Conservation (phyloP, 92 coral and sea anemone species). For the Meandrina meandrites region DNA sequence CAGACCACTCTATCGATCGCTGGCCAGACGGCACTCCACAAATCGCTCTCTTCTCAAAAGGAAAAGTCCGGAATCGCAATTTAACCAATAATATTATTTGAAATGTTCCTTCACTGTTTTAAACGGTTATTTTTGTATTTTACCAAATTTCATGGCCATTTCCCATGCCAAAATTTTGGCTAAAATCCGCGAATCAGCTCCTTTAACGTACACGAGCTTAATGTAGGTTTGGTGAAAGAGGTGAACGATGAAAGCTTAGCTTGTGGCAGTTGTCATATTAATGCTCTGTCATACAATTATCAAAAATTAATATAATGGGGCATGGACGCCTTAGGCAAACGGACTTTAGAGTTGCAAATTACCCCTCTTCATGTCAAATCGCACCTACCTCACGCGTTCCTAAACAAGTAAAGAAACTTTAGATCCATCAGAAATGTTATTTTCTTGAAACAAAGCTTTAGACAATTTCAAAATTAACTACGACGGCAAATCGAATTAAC, state of each 20-base stretch:
- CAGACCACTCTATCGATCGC: too few relatives aligned
- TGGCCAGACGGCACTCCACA: too few relatives aligned
- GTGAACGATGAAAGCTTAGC: constrained; percentile 11
- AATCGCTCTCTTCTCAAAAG: too few relatives aligned
- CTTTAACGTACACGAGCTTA: too few relatives aligned
- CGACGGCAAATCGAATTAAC: not conserved
- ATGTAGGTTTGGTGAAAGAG: constrained; percentile 2
- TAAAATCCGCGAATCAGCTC: too few relatives aligned
- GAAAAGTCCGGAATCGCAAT: too few relatives aligned
- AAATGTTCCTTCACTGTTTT: too few relatives aligned
- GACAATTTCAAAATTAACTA: not conserved
- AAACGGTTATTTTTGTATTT: too few relatives aligned
- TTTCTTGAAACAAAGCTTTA: constrained; percentile 5
- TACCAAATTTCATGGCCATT: too few relatives aligned
- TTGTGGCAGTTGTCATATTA: constrained; percentile 29
- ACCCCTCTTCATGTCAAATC: not conserved
- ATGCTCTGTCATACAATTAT: constrained; percentile 24
- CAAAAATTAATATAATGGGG: constrained; percentile 29
- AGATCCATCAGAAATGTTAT: constrained; percentile 22
- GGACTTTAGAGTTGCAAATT: constrained; percentile 25
- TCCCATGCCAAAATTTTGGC: too few relatives aligned
- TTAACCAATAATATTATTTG: too few relatives aligned
- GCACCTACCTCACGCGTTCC: constrained; percentile 29
- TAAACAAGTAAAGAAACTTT: constrained; percentile 20
- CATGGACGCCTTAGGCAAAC: constrained; percentile 17